phyloP scores from a whole-genome alignment of 2,888 invertebrate genomes.

The Petrolisthes manimaculis region DNA sequence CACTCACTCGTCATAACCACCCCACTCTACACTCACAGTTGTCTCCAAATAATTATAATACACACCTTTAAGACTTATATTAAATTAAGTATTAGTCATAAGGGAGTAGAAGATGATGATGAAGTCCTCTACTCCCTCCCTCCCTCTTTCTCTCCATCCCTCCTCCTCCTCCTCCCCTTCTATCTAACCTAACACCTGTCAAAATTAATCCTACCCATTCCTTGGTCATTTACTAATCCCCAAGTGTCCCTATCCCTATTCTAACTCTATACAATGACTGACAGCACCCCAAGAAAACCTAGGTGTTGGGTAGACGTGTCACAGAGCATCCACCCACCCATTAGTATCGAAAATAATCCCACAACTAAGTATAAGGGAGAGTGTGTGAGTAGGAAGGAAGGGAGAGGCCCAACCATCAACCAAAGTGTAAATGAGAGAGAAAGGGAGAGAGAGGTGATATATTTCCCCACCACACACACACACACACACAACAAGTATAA shows the following conservation, averaged over 20 bases:
- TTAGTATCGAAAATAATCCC: constrained; percentile 32
- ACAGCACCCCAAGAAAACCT: too few species aligned
- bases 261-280: too few species aligned
- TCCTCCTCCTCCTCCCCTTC: constrained; percentile 25
- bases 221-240: background rate
- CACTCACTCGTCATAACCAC: too few species aligned
- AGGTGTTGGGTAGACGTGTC: too few species aligned
- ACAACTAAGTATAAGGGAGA: constrained; percentile 24
- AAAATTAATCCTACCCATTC: constrained; percentile 5
- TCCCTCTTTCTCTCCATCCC: background rate
- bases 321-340: background rate
- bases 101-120: background rate
- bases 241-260: too few species aligned
- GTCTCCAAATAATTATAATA: background rate
- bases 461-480: too few species aligned
- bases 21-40: too few species aligned
- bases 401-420: background rate
- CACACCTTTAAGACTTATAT: background rate
- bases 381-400: background rate
- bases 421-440: background rate
- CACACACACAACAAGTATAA: too few species aligned
- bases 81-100: constrained; percentile 35
- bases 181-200: constrained; percentile 31
- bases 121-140: background rate
- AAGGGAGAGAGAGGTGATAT: background rate